Evolutionary conservation across 92 coral and sea anemone genomes (phyloP).

Genomic region (Muricea muricata): DNA sequence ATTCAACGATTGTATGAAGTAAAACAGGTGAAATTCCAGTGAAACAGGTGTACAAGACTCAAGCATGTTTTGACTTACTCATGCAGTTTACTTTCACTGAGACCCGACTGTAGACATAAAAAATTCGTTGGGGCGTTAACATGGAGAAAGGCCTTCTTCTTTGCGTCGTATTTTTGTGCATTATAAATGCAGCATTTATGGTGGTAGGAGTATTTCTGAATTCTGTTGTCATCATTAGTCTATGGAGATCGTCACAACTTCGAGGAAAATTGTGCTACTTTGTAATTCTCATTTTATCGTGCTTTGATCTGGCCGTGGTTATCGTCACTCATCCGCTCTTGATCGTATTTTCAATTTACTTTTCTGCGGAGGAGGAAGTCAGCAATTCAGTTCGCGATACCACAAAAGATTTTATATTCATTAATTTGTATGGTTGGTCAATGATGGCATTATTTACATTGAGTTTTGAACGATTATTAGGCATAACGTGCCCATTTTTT

Average conservation of each 20-base stretch:
- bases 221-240: not conserved
- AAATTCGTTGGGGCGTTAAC: too few relatives aligned
- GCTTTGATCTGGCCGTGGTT: not conserved
- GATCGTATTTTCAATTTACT: not conserved
- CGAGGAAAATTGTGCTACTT: not conserved
- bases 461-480: not conserved
- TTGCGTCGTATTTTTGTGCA: not conserved
- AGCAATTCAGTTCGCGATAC: not conserved
- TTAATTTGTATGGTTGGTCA: not conserved
- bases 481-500: not conserved
- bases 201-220: not conserved
- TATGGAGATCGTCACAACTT: slow-evolving; percentile 1
- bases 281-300: not conserved
- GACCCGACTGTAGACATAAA: too few relatives aligned
- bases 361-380: not conserved
- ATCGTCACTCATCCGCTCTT: not conserved
- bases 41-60: too few relatives aligned
- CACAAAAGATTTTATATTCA: not conserved
- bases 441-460: not conserved
- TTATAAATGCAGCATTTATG: not conserved
- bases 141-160: not conserved
- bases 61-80: too few relatives aligned
- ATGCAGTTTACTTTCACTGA: too few relatives aligned
- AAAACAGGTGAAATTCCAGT: too few relatives aligned
- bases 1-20: too few relatives aligned